Conservation (phyloP, 1,140 invertebrate species). For the Helicoverpa armigera region DNA sequence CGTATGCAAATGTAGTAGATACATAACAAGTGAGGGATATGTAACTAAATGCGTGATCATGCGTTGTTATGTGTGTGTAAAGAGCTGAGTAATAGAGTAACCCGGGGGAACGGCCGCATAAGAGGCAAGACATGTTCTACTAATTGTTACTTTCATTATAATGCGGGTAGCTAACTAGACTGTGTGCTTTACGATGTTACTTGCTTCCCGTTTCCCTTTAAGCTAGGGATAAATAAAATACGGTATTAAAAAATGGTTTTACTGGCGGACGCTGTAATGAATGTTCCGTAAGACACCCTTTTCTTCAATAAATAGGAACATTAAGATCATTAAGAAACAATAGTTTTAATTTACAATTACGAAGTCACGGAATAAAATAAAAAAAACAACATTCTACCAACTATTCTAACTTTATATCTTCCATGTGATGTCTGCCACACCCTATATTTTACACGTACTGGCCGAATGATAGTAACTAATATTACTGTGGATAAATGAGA, state of each 20-base stretch:
- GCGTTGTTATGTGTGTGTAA: conserved; percentile 2
- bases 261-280: not conserved
- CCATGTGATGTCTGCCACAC: not conserved
- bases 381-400: too few relatives aligned
- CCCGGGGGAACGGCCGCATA: conserved; percentile 44
- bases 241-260: too few relatives aligned
- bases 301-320: too few relatives aligned
- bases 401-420: too few relatives aligned
- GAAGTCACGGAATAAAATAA: not conserved
- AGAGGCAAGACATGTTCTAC: conserved; percentile 24
- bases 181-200: not conserved
- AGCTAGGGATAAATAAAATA: not conserved
- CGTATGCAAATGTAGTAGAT: conserved; percentile 19
- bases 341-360: too few relatives aligned
- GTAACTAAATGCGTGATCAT: conserved; percentile 31
- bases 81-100: not conserved
- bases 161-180: conserved; percentile 7
- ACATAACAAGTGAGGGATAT: not conserved
- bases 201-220: conserved; percentile 7
- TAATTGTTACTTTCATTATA: conserved; percentile 46
- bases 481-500: not conserved
- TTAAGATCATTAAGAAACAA: too few relatives aligned
- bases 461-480: not conserved
- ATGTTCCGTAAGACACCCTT: not conserved
- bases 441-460: not conserved